Evolutionary conservation across 2,113 vertebrate genomes (phyloP), one percentile per base, ranked within the genome.

Genomic region (Halichoerus grypus): DNA sequence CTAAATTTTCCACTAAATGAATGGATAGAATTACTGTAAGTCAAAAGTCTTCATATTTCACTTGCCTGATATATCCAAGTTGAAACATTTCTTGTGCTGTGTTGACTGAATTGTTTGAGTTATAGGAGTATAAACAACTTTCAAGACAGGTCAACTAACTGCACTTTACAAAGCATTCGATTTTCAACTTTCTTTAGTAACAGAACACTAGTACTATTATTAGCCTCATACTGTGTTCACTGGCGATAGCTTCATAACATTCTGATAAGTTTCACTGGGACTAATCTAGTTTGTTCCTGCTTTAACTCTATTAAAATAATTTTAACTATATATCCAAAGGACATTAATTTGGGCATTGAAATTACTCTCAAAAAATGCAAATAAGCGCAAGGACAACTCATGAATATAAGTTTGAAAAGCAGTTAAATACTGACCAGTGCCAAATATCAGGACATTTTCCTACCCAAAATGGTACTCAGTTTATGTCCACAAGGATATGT

Each of bases 301-400:
- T 87, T 67, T 83, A 86, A 92, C 14, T 82, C 63, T 95, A 53
- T 1, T 5, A 69, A 13, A 69, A 31, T 53, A 15, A 71, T 80
- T 79, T 83, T 51, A 84, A 92, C 82, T 88, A 55, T 85, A 71
- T 61, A 89, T 10, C 4, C 16, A 82, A 97, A 93, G 22, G 12
- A 39, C 10, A 39, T 89, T 82, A 9, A 33, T 80, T 93, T 77
- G 1, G 3, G 1, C 53, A 59, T 65, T 76, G 11, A 79, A 63
- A 33, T 71, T 95, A 74, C 67, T 95, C 55, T 86, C 1, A 39
- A 79, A 84, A 91, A 12, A 5, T 57, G 39, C 24, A 85, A 51
- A 19, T 74, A 74, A 69, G 36, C 36, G 4, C 1, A 79, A 91
- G 14, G 19, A 55, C 31, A 93, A 18, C 10, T 63, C 28, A 81